These are phyloP conservation scores for Muscicapa comitata DNA, from an alignment of 2,797 vertebrate genomes.

Conservation along the genomic window DNA sequence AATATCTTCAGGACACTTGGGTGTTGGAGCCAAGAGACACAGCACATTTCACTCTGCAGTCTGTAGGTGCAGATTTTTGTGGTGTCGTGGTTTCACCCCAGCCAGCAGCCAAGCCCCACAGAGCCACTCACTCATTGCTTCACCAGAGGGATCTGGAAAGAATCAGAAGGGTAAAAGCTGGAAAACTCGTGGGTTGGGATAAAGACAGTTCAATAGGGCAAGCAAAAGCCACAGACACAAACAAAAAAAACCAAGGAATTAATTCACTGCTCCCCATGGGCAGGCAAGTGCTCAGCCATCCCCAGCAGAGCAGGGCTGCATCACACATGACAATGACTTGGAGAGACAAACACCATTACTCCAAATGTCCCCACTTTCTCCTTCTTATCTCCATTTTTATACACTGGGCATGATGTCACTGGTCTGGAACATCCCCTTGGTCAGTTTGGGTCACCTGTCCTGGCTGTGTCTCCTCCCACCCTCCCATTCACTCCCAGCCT, in stretches of 20 bases:
- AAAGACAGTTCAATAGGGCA: not conserved
- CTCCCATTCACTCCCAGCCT: not conserved
- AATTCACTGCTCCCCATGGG: not conserved
- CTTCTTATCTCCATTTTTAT: not conserved
- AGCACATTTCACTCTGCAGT: not conserved
- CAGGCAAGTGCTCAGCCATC: not conserved
- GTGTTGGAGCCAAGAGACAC: not conserved
- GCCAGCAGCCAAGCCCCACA: not conserved
- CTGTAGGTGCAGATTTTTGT: not conserved
- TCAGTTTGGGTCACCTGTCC: not conserved
- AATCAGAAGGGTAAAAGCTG: not conserved
- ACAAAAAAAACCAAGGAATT: not conserved
- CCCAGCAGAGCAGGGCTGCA: not conserved
- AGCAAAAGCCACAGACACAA: not conserved
- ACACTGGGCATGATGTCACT: not conserved
- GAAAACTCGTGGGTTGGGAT: not conserved
- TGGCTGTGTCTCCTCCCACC: not conserved
- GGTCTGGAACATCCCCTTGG: not conserved
- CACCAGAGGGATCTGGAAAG: not conserved
- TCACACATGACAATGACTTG: not conserved
- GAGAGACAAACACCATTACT: not conserved
- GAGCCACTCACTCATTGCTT: not conserved
- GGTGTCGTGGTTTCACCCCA: rapidly evolving
- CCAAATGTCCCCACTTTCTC: not conserved
- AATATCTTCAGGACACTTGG: not conserved